These are phyloP conservation scores for Chironomus riparius DNA, from an alignment of 2,888 invertebrate species.

Conservation along the genomic window DNA sequence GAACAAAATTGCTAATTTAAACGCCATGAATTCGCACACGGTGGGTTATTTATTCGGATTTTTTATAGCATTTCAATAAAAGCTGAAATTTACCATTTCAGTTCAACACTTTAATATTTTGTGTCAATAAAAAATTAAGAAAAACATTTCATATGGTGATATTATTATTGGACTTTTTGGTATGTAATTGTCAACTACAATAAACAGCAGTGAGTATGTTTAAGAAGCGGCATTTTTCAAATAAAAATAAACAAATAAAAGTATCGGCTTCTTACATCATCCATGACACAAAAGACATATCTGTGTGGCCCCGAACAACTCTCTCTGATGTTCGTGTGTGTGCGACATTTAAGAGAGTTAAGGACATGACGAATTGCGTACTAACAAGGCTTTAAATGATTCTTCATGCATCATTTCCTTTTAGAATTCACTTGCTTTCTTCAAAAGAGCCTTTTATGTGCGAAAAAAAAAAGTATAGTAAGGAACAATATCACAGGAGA, in stretches of 20 bases:
- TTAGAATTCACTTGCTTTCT: conserved; percentile 3
- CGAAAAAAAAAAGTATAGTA: too few species aligned
- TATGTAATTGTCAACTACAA: too few species aligned
- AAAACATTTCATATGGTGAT: too few species aligned
- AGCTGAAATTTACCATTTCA: too few species aligned
- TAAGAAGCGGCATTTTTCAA: background rate
- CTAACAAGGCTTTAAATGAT: conserved; percentile 26
- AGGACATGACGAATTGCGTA: conserved; percentile 25
- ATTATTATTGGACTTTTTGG: too few species aligned
- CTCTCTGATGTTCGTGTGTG: background rate
- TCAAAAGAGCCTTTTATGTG: background rate
- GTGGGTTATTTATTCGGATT: too few species aligned
- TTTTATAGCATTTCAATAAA: too few species aligned
- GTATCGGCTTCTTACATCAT: conserved; percentile 18
- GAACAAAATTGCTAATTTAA: too few species aligned
- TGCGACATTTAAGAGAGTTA: background rate
- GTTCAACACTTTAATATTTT: too few species aligned
- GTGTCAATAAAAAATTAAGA: too few species aligned
- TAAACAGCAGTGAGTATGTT: too few species aligned
- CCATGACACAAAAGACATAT: background rate
- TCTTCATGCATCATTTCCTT: conserved; percentile 24
- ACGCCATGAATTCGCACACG: too few species aligned
- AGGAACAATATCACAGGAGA: conserved; percentile 15
- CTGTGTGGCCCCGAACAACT: conserved; percentile 7
- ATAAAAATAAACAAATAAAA: conserved; percentile 14